These are phyloP conservation scores for Theodoxus fluviatilis DNA, from an alignment of 2,888 invertebrate genomes.

Conservation along the genomic window DNA sequence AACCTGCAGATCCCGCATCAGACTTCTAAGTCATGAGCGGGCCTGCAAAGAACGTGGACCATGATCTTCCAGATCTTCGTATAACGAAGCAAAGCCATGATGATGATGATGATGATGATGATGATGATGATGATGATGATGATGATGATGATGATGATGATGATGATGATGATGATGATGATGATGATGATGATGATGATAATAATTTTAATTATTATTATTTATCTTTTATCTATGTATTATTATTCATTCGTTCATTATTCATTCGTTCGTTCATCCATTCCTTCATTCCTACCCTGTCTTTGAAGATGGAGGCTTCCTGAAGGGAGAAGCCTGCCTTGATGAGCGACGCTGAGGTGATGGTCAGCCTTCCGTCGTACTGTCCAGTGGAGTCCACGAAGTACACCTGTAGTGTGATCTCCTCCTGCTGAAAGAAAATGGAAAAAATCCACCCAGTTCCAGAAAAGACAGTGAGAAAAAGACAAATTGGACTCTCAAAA, in stretches of 20 bases:
- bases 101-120: constrained; percentile 20
- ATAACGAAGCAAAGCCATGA: neutral
- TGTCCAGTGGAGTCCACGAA: constrained; percentile 42
- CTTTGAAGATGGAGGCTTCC: constrained; percentile 37
- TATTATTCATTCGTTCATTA: neutral
- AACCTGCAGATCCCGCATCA: no score
- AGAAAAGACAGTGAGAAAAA: no score
- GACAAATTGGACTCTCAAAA: no score
- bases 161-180: constrained; percentile 23
- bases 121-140: constrained; percentile 23
- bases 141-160: constrained; percentile 23
- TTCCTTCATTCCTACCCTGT: constrained; percentile 42
- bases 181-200: constrained; percentile 24
- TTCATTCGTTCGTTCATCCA: no score
- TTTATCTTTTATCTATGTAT: neutral
- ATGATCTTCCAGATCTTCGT: no score
- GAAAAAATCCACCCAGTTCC: no score
- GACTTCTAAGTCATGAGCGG: no score
- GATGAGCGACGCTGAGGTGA: constrained; percentile 40
- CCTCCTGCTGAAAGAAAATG: no score
- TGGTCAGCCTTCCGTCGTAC: constrained; percentile 43
- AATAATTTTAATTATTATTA: neutral
- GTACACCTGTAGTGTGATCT: constrained; percentile 44
- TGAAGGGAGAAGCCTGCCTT: constrained; percentile 34
- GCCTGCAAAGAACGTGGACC: no score